Percentiles rank a stretch among this genome's conserved stretches.
Conservation (phyloP, 2,113 vertebrate genomes). For the Zingel zingel region DNA sequence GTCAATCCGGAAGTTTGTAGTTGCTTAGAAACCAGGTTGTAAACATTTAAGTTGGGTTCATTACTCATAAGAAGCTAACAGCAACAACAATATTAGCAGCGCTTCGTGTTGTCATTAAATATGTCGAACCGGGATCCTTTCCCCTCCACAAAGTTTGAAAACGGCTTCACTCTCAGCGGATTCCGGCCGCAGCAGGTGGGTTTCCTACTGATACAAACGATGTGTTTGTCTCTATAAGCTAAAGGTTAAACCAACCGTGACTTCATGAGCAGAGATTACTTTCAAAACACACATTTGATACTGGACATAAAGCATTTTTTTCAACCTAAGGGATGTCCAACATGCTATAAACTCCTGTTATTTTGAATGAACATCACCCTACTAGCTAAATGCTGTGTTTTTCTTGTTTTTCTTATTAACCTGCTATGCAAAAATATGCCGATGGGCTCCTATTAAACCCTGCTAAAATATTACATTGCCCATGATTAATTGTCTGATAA, state of each 20-base stretch:
- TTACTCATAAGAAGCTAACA: neutral
- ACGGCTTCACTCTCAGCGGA: slow-evolving; percentile 72
- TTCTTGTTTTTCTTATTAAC: neutral
- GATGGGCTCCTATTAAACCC: neutral
- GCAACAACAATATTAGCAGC: too few species aligned
- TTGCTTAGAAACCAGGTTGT: slow-evolving; percentile 79
- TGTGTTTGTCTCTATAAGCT: neutral
- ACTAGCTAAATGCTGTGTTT: neutral
- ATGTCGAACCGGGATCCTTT: slow-evolving; percentile 84
- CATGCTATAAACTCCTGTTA: neutral
- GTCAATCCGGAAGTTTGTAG: slow-evolving; percentile 36
- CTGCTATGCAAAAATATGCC: neutral
- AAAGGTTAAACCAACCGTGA: neutral
- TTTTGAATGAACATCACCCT: neutral
- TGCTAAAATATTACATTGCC: neutral
- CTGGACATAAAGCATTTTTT: neutral
- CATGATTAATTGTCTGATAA: too few species aligned
- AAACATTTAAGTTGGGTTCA: neutral
- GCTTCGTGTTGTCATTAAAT: neutral
- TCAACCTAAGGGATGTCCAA: too few species aligned
- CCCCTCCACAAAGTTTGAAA: slow-evolving; percentile 73
- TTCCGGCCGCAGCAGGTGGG: slow-evolving; percentile 77
- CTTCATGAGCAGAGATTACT: neutral
- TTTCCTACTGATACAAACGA: neutral
- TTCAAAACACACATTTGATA: neutral